Conservation (phyloP, 2,888 invertebrate genomes). For the Xanthorhoe spadicearia region DNA sequence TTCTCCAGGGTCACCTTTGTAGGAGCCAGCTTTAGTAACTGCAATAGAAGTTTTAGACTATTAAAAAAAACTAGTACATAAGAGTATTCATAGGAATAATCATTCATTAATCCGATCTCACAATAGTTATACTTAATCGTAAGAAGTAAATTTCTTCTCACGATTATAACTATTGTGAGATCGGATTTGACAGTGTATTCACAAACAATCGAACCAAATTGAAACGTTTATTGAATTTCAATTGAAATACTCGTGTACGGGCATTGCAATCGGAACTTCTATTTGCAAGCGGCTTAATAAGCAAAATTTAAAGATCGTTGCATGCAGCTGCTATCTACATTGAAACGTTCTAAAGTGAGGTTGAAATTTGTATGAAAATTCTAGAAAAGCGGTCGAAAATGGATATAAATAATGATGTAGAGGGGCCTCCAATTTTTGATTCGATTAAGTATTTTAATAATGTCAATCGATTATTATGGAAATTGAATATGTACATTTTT, state of each 20-base stretch:
- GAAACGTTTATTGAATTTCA: constrained; percentile 23
- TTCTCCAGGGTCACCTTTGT: constrained; percentile 86
- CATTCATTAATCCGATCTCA: too few species aligned
- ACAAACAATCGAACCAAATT: not conserved
- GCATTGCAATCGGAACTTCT: constrained; percentile 11
- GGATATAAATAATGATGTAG: not conserved
- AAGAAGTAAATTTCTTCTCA: too few species aligned
- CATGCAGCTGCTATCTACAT: not conserved
- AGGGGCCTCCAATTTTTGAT: not conserved
- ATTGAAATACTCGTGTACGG: constrained; percentile 9
- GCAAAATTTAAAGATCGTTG: not conserved
- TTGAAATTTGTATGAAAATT: not conserved
- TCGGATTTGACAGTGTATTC: not conserved
- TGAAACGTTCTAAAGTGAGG: not conserved
- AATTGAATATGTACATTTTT: too few species aligned
- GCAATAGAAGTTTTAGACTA: constrained; percentile 40
- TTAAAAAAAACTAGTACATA: too few species aligned
- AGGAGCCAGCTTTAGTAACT: constrained; percentile 71
- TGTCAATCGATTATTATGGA: too few species aligned
- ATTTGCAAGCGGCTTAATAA: constrained; percentile 2
- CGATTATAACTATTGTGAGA: too few species aligned
- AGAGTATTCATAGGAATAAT: too few species aligned
- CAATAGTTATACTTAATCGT: too few species aligned
- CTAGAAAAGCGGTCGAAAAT: not conserved
- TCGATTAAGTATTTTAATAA: too few species aligned